Evolutionary conservation across 2,797 vertebrate genomes (phyloP), one percentile per base, ranked within the genome.

Genomic region (Orientallactaga sibirica): DNA sequence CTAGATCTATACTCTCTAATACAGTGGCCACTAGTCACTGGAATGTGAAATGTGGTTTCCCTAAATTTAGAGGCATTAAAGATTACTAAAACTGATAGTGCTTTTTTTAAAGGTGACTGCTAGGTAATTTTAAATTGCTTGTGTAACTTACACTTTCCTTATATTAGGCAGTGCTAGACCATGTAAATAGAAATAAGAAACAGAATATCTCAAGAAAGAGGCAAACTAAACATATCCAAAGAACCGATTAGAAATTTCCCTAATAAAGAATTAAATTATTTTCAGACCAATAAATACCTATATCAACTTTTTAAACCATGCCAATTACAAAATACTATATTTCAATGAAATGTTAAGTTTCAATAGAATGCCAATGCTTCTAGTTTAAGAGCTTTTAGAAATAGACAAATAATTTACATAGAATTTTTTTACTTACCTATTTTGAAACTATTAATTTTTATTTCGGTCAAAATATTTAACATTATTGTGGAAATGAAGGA

Each of bases 251-350:
- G 37, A 93, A 93, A 92, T 79, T 64, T 91, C 89, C 29, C 48
- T 89, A 87, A 74, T 9, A 55, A 52, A 68, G 77, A 89, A 52
- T 82, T 24, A 93, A 92, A 88, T 94, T 71, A 74, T 93, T 93
- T 92, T 94, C 33, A 90, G 14, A 70, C 74, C 73, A 89, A 70
- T 33, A 76, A 88, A 92, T 75, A 22, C 12, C 22, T 62, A 22
- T 93, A 52, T 90, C 5, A 77, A 85, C 41, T 93, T 7, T 80
- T 75, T 90, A 79, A 87, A 19, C 20, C 24, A 92, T 88, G 7
- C 58, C n/a, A 86, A 70, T 85, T 92, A 73, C 3, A 91, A 94
- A 93, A 76, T 79, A 24, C 61, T 81, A 19, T 37, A 61, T 89
- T 95, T 92, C n/a, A 61, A 58, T 83, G 41, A 41, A 68, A 48